Conservation (phyloP, 2,888 invertebrate genomes). For the Himalopsyche tibetana region DNA sequence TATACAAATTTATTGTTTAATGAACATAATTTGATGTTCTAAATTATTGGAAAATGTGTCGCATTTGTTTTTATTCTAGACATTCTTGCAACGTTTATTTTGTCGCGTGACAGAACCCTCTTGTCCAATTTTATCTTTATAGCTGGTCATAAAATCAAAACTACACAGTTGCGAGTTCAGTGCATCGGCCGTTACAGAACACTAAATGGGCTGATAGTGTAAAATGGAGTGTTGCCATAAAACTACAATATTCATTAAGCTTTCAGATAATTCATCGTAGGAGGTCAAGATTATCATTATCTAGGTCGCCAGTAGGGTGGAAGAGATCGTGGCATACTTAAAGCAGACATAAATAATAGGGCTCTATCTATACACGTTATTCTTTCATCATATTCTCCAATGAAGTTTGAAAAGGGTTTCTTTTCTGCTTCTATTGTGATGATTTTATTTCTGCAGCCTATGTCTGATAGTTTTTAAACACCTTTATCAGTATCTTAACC, state of each 20-base stretch:
- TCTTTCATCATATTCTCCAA: too few relatives aligned
- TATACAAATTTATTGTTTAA: too few relatives aligned
- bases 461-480: too few relatives aligned
- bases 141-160: slow-evolving; percentile 25
- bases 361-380: too few relatives aligned
- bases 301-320: too few relatives aligned
- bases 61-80: background rate
- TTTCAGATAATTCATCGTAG: slow-evolving; percentile 12
- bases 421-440: too few relatives aligned
- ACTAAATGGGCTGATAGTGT: slow-evolving; percentile 15
- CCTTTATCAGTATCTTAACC: too few relatives aligned
- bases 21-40: background rate
- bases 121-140: slow-evolving; percentile 37
- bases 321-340: too few relatives aligned
- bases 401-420: too few relatives aligned
- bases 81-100: background rate
- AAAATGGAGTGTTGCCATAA: slow-evolving; percentile 23
- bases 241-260: background rate
- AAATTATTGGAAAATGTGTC: background rate
- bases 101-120: slow-evolving; percentile 7
- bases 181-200: background rate
- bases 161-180: background rate
- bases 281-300: background rate
- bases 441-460: too few relatives aligned
- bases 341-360: too few relatives aligned